Base-by-base conservation (phyloP, 2,888 invertebrate genomes). In the Calameuta pallipes region DNA sequence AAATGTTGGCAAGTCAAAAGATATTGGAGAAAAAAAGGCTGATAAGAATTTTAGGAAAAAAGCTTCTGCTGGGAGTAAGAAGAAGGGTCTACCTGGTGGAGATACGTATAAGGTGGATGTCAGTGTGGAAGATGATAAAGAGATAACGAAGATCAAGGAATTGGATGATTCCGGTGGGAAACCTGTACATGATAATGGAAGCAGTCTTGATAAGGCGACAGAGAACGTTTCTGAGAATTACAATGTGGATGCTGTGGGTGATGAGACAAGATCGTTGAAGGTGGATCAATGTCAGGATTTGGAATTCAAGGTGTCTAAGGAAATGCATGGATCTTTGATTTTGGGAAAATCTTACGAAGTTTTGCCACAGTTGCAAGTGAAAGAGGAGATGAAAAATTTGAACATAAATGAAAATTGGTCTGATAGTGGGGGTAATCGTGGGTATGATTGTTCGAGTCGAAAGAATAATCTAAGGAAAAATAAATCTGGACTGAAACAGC, bases 141-240 rank as follows among this genome's bases (percentile, higher is more conserved):
- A 75, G 41, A 76, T 79, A 68, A 56, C 36, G 74, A 69, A 31
- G 37, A 75, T 31, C 74, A 41, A 74, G 69, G 80, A 75, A 4
- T 70, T 71, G 37, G 68, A 79, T 34, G 30, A 70, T 23, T 74
- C 56, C 31, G 23, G 56, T 56, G 73, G 30, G 69, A 30, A 15
- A 33, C 31, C 11, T n/a, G 23, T 76, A 35, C 34, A 0, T 12
- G 31, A 4, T 6, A 31, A 71, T 13, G 23, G 23, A 23, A 23
- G 23, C 1, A 31, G 12, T 31, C 11, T 9, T 13, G 71, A 71
- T 31, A 71, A 33, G 31, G 13, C 33, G 71, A 71, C 31, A 0
- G 33, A 33, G 31, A 71, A 11, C 30, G 11, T 33, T 33, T 33
- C 12, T 1, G 71, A 33, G 6, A 71, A 11, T 6, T 37, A 37